Percentiles rank a stretch among this genome's conserved stretches.
These are phyloP conservation scores for Coregonus suidteri DNA, from an alignment of 2,797 vertebrate genomes.

Conservation along the genomic window DNA sequence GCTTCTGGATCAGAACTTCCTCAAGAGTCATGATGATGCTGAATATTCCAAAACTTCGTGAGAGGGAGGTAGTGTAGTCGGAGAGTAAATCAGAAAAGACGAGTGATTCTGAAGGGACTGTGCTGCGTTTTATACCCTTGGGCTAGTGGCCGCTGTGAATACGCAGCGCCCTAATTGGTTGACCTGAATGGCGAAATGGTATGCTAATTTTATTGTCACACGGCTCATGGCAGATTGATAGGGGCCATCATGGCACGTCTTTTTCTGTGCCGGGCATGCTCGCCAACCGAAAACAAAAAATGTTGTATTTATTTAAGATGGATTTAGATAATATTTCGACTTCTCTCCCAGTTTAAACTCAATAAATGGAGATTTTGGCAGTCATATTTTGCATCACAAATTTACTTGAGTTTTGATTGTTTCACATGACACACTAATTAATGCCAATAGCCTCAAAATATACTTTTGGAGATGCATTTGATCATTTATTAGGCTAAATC, in stretches of 20 bases:
- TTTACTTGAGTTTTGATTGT: not conserved
- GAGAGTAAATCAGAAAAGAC: slow-evolving; percentile 54
- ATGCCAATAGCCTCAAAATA: not conserved
- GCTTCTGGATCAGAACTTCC: slow-evolving; percentile 70
- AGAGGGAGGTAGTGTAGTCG: slow-evolving; percentile 9
- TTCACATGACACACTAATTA: not conserved
- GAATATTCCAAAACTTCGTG: slow-evolving; percentile 46
- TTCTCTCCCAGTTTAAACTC: not conserved
- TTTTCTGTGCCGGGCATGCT: slow-evolving; percentile 24
- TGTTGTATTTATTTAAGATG: slow-evolving; percentile 25
- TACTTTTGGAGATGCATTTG: not conserved
- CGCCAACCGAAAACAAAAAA: slow-evolving; percentile 33
- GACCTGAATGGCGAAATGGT: slow-evolving; percentile 65
- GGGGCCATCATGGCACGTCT: slow-evolving; percentile 58
- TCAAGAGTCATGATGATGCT: slow-evolving; percentile 76
- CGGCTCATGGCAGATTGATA: slow-evolving; percentile 81
- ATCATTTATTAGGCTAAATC: not conserved
- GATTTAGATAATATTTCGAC: not conserved
- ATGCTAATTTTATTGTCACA: slow-evolving; percentile 78
- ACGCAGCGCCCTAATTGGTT: slow-evolving; percentile 71
- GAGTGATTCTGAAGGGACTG: slow-evolving; percentile 5
- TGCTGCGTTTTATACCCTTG: slow-evolving; percentile 55
- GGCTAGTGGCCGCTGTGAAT: slow-evolving; percentile 63
- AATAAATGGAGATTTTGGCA: not conserved
- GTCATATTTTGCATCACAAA: not conserved